Conservation (phyloP, 2,888 invertebrate genomes). For the Rhabditophanes sp. region DNA sequence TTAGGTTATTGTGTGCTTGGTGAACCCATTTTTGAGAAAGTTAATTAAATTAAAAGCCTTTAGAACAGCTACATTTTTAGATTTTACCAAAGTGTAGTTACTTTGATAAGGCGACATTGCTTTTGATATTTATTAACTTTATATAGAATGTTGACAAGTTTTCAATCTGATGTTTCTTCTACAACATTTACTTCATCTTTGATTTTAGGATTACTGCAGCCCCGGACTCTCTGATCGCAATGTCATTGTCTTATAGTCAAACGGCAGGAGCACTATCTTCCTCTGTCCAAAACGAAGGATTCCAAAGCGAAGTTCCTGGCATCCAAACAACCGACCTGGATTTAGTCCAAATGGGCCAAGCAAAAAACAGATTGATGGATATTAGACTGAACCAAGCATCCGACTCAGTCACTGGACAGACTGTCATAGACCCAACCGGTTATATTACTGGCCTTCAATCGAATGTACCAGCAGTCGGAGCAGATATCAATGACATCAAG, state of each 20-base stretch:
- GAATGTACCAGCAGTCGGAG: slow-evolving; percentile 95
- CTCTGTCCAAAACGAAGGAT: slow-evolving; percentile 27
- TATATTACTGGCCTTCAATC: slow-evolving; percentile 97
- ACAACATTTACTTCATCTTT: too few species aligned
- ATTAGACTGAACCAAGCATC: slow-evolving; percentile 80
- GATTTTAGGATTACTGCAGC: slow-evolving; percentile 75
- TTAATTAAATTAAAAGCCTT: slow-evolving; percentile 3
- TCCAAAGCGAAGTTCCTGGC: slow-evolving; percentile 44
- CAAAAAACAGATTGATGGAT: slow-evolving; percentile 94
- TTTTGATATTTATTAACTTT: too few species aligned
- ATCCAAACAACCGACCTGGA: slow-evolving; percentile 60
- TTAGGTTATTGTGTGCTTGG: slow-evolving; percentile 3
- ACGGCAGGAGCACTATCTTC: slow-evolving; percentile 65
- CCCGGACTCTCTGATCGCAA: slow-evolving; percentile 81
- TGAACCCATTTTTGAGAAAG: slow-evolving; percentile 1
- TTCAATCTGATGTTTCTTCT: too few species aligned
- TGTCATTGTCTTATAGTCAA: slow-evolving; percentile 53
- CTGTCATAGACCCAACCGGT: slow-evolving; percentile 97
- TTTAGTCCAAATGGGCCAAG: slow-evolving; percentile 92
- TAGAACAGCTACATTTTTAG: slow-evolving; percentile 4
- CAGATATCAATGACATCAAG: slow-evolving; percentile 51
- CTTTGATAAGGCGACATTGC: too few species aligned
- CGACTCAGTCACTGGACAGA: slow-evolving; percentile 95
- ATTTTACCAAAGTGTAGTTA: too few species aligned
- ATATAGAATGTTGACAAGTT: too few species aligned